Percentiles rank a stretch among this genome's conserved stretches.
These are phyloP conservation scores for Morinoia aosen DNA, from an alignment of 2,888 invertebrate genomes.

Conservation along the genomic window DNA sequence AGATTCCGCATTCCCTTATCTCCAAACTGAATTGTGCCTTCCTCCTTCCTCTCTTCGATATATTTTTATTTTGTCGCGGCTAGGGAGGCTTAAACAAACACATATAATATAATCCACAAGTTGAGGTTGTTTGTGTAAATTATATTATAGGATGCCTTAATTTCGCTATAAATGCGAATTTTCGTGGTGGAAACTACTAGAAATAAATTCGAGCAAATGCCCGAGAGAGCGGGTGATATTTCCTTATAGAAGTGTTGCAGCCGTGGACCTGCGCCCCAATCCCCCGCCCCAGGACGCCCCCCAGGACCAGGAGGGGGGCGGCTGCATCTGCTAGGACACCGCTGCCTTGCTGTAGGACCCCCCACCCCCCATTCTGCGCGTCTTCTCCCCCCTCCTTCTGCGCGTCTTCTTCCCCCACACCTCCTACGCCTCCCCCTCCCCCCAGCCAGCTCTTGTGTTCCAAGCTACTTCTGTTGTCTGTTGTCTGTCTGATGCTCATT, in stretches of 20 bases:
- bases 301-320: constrained; percentile 67
- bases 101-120: no score
- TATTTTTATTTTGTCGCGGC: no score
- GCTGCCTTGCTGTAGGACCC: constrained; percentile 52
- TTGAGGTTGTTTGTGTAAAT: no score
- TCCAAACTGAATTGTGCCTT: no score
- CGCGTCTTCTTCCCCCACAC: neutral
- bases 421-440: neutral
- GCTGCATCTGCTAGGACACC: constrained; percentile 70
- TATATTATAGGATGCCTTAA: no score
- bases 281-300: constrained; percentile 65
- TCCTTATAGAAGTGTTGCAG: constrained; percentile 57
- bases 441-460: neutral
- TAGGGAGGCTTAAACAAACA: no score
- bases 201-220: no score
- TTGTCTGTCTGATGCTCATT: neutral
- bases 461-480: neutral
- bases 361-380: neutral
- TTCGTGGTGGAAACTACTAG: no score
- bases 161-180: no score
- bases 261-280: constrained; percentile 67
- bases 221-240: neutral
- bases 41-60: no score
- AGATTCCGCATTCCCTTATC: no score
- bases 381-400: neutral